Evolutionary conservation across 2,113 vertebrate species (phyloP).

Genomic region (Craseonycteris thonglongyai): DNA sequence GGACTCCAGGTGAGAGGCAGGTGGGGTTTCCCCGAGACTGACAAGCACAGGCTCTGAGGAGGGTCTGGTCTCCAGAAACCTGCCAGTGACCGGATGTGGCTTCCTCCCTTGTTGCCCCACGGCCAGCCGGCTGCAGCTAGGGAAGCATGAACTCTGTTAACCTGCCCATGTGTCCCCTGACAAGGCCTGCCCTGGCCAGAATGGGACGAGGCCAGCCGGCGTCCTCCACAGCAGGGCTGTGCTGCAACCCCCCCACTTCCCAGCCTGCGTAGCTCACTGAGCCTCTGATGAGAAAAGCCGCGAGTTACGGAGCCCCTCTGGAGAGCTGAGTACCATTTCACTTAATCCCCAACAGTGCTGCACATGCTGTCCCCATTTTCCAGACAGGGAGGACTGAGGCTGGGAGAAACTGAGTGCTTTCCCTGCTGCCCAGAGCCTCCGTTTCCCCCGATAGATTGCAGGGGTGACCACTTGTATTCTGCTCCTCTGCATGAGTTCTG

Average conservation of each 20-base stretch:
- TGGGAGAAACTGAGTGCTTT: background rate
- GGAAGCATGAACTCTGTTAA: background rate
- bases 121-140: background rate
- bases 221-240: accelerated
- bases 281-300: background rate
- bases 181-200: background rate
- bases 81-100: background rate
- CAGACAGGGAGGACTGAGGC: background rate
- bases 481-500: background rate
- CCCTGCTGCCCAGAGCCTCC: background rate
- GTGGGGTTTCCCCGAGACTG: accelerated
- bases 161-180: background rate
- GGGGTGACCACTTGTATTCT: background rate
- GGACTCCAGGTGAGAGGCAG: background rate
- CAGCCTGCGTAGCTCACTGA: accelerated
- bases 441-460: background rate
- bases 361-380: background rate
- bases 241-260: no score
- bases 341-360: background rate
- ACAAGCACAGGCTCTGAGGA: background rate
- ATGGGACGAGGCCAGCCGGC: background rate
- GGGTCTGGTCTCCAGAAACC: background rate
- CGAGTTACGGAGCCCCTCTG: background rate
- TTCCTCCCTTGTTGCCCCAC: no score
- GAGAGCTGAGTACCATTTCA: accelerated